Evolutionary conservation across 2,888 invertebrate genomes (phyloP).

Genomic region (Rhamnusium bicolor): DNA sequence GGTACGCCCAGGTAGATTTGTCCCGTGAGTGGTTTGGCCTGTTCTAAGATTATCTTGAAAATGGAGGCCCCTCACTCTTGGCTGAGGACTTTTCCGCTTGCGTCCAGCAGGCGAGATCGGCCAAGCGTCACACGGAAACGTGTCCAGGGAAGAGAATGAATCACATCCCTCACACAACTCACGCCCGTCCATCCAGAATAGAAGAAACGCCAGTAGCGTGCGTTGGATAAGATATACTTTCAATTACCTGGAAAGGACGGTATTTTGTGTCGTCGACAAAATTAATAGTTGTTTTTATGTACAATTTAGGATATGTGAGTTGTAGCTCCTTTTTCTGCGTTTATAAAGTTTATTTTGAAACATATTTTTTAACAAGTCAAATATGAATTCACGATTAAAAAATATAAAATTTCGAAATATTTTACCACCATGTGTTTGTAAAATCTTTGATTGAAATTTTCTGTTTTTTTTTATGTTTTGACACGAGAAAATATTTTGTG

Average conservation of each 20-base stretch:
- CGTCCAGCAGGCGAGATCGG: constrained; percentile 27
- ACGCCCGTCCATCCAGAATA: constrained; percentile 50
- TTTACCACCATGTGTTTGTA: too few relatives aligned
- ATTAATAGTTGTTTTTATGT: too few relatives aligned
- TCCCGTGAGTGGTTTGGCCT: background rate
- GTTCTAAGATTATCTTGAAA: constrained; percentile 3
- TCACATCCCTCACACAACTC: constrained; percentile 52
- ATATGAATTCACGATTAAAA: too few relatives aligned
- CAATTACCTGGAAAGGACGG: constrained; percentile 31
- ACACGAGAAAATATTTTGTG: too few relatives aligned
- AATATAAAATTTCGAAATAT: too few relatives aligned
- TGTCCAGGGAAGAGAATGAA: constrained; percentile 57
- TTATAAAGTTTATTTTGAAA: too few relatives aligned
- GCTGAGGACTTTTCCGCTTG: constrained; percentile 21
- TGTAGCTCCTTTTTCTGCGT: too few relatives aligned
- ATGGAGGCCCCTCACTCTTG: background rate
- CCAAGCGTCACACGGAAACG: constrained; percentile 45
- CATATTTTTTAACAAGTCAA: too few relatives aligned
- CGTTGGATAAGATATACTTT: background rate
- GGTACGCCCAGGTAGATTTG: background rate
- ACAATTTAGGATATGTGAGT: too few relatives aligned
- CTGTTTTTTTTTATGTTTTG: too few relatives aligned
- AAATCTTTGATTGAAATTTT: too few relatives aligned
- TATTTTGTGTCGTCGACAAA: background rate
- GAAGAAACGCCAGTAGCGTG: constrained; percentile 47